Percentiles rank a stretch among this genome's conserved stretches.
Evolutionary conservation across 2,797 vertebrate species (phyloP).

Genomic region (Micropoecilia bifurca): DNA sequence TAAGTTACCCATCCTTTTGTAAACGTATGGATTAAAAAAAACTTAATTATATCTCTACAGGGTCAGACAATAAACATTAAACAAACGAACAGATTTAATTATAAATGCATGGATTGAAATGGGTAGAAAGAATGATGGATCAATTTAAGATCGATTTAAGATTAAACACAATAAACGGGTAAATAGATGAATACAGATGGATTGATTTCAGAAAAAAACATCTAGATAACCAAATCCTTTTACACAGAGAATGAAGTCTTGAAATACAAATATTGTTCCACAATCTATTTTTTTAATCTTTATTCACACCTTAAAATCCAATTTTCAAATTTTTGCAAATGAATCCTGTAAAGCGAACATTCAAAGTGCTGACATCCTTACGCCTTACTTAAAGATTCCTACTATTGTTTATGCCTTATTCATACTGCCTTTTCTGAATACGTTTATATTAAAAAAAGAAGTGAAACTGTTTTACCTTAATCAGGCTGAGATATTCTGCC

Average conservation of each 20-base stretch:
- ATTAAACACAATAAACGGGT: not conserved
- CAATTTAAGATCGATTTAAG: not conserved
- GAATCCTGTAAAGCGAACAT: not conserved
- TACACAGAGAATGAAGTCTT: not conserved
- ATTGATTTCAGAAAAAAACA: not conserved
- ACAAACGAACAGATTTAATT: not conserved
- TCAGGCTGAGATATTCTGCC: conserved; percentile 92
- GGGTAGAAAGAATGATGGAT: not conserved
- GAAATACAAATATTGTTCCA: not conserved
- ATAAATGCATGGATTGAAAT: not conserved
- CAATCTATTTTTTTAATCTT: not conserved
- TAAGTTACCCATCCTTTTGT: not conserved
- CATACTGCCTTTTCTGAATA: not conserved
- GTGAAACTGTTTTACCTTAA: conserved; percentile 85
- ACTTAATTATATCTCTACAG: not conserved
- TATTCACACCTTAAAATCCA: not conserved
- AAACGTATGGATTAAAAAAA: not conserved
- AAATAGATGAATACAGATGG: not conserved
- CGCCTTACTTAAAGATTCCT: not conserved
- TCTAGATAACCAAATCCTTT: not conserved
- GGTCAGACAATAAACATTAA: not conserved
- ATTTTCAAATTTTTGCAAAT: not conserved
- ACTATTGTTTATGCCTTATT: not conserved
- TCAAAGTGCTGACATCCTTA: not conserved
- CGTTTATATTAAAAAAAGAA: not conserved